Conservation (phyloP, 2,797 vertebrate genomes). For the Halcyon leucocephala region DNA sequence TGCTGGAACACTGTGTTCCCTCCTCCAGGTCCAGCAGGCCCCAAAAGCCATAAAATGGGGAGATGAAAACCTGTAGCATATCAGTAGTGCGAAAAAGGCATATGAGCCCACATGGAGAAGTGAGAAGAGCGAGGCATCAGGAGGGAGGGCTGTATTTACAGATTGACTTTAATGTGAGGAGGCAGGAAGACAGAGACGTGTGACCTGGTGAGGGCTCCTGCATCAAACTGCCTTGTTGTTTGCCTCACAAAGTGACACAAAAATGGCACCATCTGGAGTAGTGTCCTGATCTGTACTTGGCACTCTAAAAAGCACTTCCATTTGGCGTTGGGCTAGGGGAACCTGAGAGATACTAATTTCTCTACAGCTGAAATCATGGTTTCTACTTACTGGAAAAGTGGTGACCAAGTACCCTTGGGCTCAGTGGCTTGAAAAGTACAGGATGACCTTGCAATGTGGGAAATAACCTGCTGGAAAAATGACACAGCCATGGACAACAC, state of each 20-base stretch:
- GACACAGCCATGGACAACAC: background rate
- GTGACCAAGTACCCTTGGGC: background rate
- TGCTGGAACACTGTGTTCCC: background rate
- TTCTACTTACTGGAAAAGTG: background rate
- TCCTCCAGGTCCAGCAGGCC: fast-evolving
- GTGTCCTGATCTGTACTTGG: background rate
- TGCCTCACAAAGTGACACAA: background rate
- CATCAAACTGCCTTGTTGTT: background rate
- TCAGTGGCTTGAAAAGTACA: background rate
- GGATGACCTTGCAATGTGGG: background rate
- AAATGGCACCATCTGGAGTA: background rate
- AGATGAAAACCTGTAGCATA: background rate
- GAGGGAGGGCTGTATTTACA: background rate
- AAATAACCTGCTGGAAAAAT: background rate
- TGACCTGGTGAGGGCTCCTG: fast-evolving
- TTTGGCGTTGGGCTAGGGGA: background rate
- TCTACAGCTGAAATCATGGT: background rate
- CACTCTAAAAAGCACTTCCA: background rate
- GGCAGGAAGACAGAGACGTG: background rate
- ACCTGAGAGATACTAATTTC: background rate
- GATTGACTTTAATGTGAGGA: background rate
- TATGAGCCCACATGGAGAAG: background rate
- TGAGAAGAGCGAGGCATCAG: background rate
- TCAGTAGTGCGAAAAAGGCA: background rate
- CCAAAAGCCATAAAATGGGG: fast-evolving